These are phyloP conservation scores for Miltochrista miniata DNA, from an alignment of 2,888 invertebrate species.

Conservation along the genomic window DNA sequence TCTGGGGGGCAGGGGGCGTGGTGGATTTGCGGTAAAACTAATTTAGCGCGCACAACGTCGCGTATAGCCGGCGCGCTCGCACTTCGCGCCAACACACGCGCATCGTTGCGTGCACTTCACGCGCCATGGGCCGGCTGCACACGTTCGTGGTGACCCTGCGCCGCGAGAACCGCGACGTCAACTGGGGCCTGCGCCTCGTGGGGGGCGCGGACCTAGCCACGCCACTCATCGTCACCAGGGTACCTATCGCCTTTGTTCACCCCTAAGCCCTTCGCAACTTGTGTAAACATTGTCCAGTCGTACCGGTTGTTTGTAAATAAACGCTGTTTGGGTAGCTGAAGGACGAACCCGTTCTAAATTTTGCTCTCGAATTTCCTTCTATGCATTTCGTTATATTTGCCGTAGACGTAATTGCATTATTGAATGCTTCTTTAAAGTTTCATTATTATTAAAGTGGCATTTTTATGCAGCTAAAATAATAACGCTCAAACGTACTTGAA, in stretches of 20 bases:
- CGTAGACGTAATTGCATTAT: too few species aligned
- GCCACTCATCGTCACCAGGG: constrained; percentile 94
- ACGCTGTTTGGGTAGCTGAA: constrained; percentile 30
- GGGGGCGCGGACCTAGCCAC: constrained; percentile 94
- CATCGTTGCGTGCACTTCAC: constrained; percentile 42
- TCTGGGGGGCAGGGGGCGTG: constrained; percentile 58
- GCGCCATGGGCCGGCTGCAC: constrained; percentile 87
- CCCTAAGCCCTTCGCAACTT: constrained; percentile 11
- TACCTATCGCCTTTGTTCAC: constrained; percentile 62
- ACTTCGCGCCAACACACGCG: constrained; percentile 55
- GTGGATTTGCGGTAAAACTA: constrained; percentile 65
- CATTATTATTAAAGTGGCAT: too few species aligned
- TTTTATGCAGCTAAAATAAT: too few species aligned
- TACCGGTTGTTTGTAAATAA: constrained; percentile 40
- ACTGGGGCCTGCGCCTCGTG: constrained; percentile 94
- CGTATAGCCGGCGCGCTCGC: constrained; percentile 70
- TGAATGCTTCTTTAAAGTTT: too few species aligned
- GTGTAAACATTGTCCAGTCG: constrained; percentile 50
- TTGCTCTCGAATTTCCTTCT: not conserved
- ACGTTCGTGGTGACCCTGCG: constrained; percentile 89
- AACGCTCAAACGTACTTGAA: too few species aligned
- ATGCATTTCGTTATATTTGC: not conserved
- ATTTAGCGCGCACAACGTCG: constrained; percentile 76
- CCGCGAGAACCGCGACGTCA: constrained; percentile 87
- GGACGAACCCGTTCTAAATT: constrained; percentile 4